Evolutionary conservation across 2,797 vertebrate species (phyloP), one percentile per base, ranked within the genome.

Genomic region (Lerista edwardsae): DNA sequence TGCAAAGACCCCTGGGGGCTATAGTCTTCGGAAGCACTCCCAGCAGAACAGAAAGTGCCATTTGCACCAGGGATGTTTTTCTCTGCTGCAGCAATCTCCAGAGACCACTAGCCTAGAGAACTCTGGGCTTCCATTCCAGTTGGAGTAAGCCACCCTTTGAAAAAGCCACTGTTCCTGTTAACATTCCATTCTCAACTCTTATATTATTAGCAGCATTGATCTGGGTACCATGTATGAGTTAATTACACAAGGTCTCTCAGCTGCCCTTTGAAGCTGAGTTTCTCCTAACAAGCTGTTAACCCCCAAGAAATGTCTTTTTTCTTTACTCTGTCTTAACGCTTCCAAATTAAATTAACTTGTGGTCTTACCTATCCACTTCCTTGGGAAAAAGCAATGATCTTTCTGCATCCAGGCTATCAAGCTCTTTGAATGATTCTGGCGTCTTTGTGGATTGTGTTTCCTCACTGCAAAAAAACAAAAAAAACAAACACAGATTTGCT

Each of bases 401-500:
- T 88, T 98, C 98, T 6, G 95, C 95, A 41, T 98, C 98, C 94
- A 97, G 92, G 87, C 95, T 97, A 90, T 98, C 97, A 92, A 96
- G 93, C 84, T 98, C 97, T 87, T 86, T 96, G 86, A 97, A 96
- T 84, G 97, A 95, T 81, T 97, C 96, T 3, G 84, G 89, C 12
- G 91, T 94, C 0, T 88, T 93, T 55, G 91, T 91, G 83, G 91
- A 92, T 1, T 95, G 95, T 21, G 93, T 77, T 72, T 97, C 97
- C 67, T 97, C 96, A 19, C 98, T 99, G 94, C 9, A 88, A 91
- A 74, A 72, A 90, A 87, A 90, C 17, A n/a, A n/a, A n/a, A n/a
- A n/a, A n/a, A n/a, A n/a, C n/a, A n/a, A n/a, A n/a, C n/a, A n/a
- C 44, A 83, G 69, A 31, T 34, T 89, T 69, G 84, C 29, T n/a